A percentile compares a stretch with the other conserved stretches of the same genome.
phyloP scores from a whole-genome alignment of 23 tunicate species.

The Halocynthia aurantium region DNA sequence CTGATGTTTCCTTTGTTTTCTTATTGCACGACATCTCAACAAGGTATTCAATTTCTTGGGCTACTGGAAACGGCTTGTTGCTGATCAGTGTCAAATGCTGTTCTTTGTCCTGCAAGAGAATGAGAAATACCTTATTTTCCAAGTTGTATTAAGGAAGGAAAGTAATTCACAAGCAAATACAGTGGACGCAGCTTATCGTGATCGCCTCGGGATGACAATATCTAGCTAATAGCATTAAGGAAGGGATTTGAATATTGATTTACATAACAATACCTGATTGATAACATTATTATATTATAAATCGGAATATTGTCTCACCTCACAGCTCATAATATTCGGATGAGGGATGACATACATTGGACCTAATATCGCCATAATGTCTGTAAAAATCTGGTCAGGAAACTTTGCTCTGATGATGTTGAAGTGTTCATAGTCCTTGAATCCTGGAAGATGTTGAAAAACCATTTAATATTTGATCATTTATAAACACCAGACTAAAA shows the following conservation, averaged over 20 bases:
- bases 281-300: background rate
- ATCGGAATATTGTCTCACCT: constrained; percentile 23
- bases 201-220: no score
- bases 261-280: background rate
- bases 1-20: constrained; percentile 10
- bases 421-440: constrained; percentile 28
- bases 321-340: constrained; percentile 54
- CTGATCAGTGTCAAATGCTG: constrained; percentile 76
- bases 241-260: background rate
- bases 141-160: no score
- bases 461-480: background rate
- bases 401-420: constrained; percentile 53
- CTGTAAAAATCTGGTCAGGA: constrained; percentile 52
- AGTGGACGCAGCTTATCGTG: no score
- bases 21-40: constrained; percentile 35
- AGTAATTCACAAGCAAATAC: no score
- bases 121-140: background rate
- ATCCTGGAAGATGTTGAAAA: constrained; percentile 31
- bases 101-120: constrained; percentile 45
- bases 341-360: constrained; percentile 68
- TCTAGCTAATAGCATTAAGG: no score
- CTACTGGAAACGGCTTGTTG: constrained; percentile 58
- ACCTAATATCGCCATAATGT: constrained; percentile 51
- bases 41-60: constrained; percentile 5
- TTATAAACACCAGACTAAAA: no score